phyloP scores from a whole-genome alignment of 2,797 vertebrate genomes.

The Amniataba percoides region DNA sequence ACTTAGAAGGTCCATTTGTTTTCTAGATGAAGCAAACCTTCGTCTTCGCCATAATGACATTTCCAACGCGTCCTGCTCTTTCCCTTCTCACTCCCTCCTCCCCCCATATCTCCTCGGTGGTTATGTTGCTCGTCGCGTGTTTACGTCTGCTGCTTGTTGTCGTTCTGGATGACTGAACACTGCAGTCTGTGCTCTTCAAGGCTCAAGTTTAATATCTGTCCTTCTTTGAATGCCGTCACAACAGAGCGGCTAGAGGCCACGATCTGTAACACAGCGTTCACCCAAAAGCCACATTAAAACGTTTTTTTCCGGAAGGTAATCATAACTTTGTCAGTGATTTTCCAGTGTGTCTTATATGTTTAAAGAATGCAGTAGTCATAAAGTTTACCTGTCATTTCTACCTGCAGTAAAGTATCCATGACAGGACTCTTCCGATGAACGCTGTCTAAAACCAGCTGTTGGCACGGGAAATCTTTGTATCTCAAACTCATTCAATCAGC shows the following conservation, averaged over 20 bases:
- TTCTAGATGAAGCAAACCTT: constrained; percentile 16
- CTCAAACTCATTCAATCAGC: not conserved
- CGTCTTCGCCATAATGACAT: constrained; percentile 21
- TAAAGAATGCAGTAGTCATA: no score
- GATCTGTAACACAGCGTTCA: not conserved
- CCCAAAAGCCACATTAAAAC: not conserved
- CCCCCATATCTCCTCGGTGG: not conserved
- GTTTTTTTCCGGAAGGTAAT: not conserved
- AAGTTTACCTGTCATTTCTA: no score
- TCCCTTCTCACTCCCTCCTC: not conserved
- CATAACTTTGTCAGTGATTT: not conserved
- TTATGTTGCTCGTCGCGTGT: constrained; percentile 3
- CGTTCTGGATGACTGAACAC: not conserved
- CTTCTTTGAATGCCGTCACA: not conserved
- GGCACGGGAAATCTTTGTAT: not conserved
- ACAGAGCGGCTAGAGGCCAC: not conserved
- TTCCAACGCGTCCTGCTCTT: not conserved
- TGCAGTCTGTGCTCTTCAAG: not conserved
- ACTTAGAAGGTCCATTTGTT: constrained; percentile 37
- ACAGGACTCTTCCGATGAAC: not conserved
- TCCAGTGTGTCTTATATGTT: not conserved
- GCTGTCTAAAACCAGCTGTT: not conserved
- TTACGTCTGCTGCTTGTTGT: constrained; percentile 13
- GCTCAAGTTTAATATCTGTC: not conserved
- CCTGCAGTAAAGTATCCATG: not conserved